These are phyloP conservation scores for Mola mola DNA, from an alignment of 2,113 vertebrate genomes.

Conservation along the genomic window DNA sequence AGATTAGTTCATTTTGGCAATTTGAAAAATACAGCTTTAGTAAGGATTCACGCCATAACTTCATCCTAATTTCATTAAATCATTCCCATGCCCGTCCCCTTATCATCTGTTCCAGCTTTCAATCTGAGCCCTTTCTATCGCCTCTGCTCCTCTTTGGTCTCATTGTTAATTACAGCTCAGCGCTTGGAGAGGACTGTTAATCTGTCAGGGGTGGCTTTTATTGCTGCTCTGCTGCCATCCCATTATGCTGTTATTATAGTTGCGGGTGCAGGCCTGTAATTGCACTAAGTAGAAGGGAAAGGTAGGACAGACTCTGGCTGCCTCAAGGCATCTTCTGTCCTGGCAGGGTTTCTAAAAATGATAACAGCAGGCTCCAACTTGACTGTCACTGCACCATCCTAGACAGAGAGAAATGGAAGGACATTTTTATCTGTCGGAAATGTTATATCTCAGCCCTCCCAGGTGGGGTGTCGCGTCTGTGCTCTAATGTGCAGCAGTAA, in stretches of 20 bases:
- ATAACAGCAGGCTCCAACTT: constrained; percentile 70
- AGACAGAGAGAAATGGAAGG: neutral
- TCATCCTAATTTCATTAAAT: constrained; percentile 44
- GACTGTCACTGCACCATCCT: constrained; percentile 24
- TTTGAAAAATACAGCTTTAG: constrained; percentile 25
- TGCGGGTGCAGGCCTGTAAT: constrained; percentile 81
- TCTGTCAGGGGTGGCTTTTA: constrained; percentile 84
- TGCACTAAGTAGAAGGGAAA: constrained; percentile 80
- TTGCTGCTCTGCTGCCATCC: constrained; percentile 81
- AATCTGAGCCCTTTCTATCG: constrained; percentile 57
- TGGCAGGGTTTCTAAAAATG: constrained; percentile 70
- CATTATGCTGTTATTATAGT: constrained; percentile 86
- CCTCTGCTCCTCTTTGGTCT: constrained; percentile 61
- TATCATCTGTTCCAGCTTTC: constrained; percentile 46
- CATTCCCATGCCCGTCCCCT: constrained; percentile 9
- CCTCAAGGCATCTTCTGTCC: constrained; percentile 60
- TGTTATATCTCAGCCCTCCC: no score
- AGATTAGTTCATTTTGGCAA: neutral
- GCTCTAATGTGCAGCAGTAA: constrained; percentile 58
- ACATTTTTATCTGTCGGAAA: constrained; percentile 29
- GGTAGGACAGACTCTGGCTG: constrained; percentile 69
- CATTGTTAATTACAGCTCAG: constrained; percentile 84
- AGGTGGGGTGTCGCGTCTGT: constrained; percentile 46
- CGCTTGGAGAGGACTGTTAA: constrained; percentile 78
- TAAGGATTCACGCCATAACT: no score